A percentile compares a stretch with the other conserved stretches of the same genome.
These are phyloP conservation scores for Metopia argyrocephala DNA, from an alignment of 2,888 invertebrate species.

Conservation along the genomic window DNA sequence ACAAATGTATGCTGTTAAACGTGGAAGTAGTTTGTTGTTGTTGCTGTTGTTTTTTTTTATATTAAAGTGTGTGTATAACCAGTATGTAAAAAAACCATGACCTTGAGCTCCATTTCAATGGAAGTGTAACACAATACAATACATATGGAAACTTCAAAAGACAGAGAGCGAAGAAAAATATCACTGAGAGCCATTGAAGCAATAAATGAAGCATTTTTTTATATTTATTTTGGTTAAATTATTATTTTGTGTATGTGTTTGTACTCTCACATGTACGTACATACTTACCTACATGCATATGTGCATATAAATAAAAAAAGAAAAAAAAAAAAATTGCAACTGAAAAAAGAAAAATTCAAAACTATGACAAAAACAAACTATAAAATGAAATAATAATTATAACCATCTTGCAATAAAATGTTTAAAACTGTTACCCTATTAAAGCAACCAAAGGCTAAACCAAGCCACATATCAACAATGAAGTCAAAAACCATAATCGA, in stretches of 20 bases:
- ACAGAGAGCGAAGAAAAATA: too few relatives aligned
- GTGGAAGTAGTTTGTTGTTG: slow-evolving; percentile 4
- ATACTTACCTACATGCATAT: not conserved
- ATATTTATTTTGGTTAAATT: slow-evolving; percentile 2
- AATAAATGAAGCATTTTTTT: slow-evolving; percentile 45
- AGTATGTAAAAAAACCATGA: slow-evolving; percentile 44
- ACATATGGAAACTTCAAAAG: not conserved
- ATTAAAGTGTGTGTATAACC: slow-evolving; percentile 22
- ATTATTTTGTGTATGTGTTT: not conserved
- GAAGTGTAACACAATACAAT: slow-evolving; percentile 50
- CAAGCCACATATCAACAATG: not conserved
- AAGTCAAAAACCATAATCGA: slow-evolving; percentile 43
- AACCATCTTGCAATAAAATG: not conserved
- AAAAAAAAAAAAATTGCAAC: not conserved
- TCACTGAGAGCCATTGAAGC: slow-evolving; percentile 46
- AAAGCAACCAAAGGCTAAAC: not conserved
- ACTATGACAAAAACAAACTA: too few relatives aligned
- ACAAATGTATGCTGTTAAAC: not conserved
- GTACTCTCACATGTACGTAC: not conserved
- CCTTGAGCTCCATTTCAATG: slow-evolving; percentile 62
- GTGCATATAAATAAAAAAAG: not conserved
- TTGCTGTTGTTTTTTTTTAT: too few relatives aligned
- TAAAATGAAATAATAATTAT: too few relatives aligned
- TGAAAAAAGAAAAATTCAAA: too few relatives aligned
- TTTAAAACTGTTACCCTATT: not conserved